These are phyloP conservation scores for Myrmecobius fasciatus DNA, from an alignment of 2,113 vertebrate species.

Conservation along the genomic window DNA sequence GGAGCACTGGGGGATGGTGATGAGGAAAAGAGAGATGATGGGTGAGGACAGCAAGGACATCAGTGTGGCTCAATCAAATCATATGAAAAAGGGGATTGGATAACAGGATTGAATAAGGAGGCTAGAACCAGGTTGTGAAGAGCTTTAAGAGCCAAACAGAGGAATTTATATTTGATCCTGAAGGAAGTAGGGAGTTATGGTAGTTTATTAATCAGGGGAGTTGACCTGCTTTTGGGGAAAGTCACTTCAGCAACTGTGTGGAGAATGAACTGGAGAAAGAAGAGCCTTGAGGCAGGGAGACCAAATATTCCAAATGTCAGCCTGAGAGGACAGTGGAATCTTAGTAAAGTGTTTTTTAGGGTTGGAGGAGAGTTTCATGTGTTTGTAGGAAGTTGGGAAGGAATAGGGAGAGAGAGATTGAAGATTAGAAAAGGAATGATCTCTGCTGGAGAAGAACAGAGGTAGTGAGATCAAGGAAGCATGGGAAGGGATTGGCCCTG, in stretches of 20 bases:
- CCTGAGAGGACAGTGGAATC: neutral
- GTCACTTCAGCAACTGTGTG: neutral
- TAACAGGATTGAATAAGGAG: too few relatives aligned
- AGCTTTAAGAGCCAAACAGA: too few relatives aligned
- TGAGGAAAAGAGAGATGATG: neutral
- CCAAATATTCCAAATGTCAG: neutral
- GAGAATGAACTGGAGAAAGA: neutral
- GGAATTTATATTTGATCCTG: too few relatives aligned
- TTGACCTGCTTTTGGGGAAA: neutral
- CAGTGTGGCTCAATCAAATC: neutral
- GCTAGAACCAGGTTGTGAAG: too few relatives aligned
- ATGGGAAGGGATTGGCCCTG: neutral
- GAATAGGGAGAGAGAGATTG: neutral
- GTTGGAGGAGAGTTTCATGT: neutral
- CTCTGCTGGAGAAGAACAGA: neutral
- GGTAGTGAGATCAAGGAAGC: neutral
- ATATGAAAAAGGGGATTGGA: too few relatives aligned
- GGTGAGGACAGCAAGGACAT: neutral
- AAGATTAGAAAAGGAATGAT: neutral
- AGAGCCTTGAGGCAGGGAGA: neutral
- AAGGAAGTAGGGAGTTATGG: neutral
- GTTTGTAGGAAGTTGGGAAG: neutral
- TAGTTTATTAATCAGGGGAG: neutral
- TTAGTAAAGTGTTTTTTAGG: neutral
- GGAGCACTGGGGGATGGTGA: neutral